Evolutionary conservation across 2,888 invertebrate species (phyloP), one percentile per base, ranked within the genome.

Genomic region (Brachylomia viminalis): DNA sequence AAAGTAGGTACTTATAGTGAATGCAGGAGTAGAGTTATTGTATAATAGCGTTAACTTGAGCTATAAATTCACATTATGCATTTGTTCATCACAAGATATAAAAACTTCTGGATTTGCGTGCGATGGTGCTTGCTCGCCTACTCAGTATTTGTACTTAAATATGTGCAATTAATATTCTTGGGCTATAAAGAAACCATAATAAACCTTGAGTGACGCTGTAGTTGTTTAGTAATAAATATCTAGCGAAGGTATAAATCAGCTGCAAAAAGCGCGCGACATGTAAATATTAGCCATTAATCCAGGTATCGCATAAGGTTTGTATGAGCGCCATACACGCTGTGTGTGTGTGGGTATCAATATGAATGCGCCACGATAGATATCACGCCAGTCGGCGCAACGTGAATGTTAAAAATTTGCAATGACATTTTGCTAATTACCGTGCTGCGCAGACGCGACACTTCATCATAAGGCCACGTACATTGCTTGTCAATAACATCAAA

Each of bases 321-420:
- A 66, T 62, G 81, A 81, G 80, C 49, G 27, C 76, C 64, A 45
- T 59, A 56, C 81, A 20, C 65, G 15, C 42, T 20, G 33, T 15
- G 33, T 56, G 20, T 80, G 83, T 86, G 83, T 83, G 82, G 84
- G 80, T 88, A 91, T 91, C 90, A 90, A 91, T 91, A 93, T 92
- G 90, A 89, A 91, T 90, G 81, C 85, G 89, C 84, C 87, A 90
- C 89, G 91, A 91, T 92, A 92, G 90, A 90, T 91, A 91, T 92
- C 91, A 90, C 91, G 89, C 87, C 88, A 69, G 83, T 84, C 84
- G 73, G 86, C 79, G 86, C 84, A 86, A 79, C 87, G 77, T 75
- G 90, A 91, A 94, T 93, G 90, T 91, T 91, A 92, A 94, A 91
- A 90, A 93, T 93, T 87, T 85, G 88, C 89, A 88, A 87, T 91